Percentiles rank a stretch among this genome's conserved stretches.
These are phyloP conservation scores for Sinocyclocheilus maitianheensis DNA, from an alignment of 2,113 vertebrate species.

Conservation along the genomic window DNA sequence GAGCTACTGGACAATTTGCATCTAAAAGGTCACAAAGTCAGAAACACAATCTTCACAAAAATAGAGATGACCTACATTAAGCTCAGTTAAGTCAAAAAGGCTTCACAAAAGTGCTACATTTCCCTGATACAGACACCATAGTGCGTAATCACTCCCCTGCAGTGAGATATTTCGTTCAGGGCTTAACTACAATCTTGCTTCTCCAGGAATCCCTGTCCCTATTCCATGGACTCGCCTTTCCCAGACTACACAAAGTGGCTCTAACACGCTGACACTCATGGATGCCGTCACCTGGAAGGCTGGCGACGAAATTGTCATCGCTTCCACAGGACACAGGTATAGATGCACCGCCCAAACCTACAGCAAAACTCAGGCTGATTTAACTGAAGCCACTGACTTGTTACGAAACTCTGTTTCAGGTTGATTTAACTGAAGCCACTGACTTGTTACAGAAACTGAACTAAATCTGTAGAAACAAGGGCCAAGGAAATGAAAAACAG, in stretches of 20 bases:
- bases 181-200: conserved; percentile 53
- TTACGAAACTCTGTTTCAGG: neutral
- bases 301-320: conserved; percentile 81
- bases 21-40: neutral
- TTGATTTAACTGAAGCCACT: neutral
- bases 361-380: neutral
- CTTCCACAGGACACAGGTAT: conserved; percentile 84
- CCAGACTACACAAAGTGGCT: conserved; percentile 73
- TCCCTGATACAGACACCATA: neutral
- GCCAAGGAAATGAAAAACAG: neutral
- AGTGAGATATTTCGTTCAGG: neutral
- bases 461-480: neutral
- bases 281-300: conserved; percentile 80
- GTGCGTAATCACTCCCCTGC: neutral
- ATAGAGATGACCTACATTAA: neutral
- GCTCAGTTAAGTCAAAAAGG: neutral
- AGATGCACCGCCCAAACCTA: conserved; percentile 71
- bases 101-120: neutral
- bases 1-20: neutral
- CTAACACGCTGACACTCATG: conserved; percentile 71
- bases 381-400: neutral
- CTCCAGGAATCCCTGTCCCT: conserved; percentile 80
- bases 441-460: neutral
- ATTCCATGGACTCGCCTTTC: conserved; percentile 83
- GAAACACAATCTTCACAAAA: neutral